Base-by-base conservation (phyloP, 2,797 vertebrate species). In the Thalassophryne amazonica region DNA sequence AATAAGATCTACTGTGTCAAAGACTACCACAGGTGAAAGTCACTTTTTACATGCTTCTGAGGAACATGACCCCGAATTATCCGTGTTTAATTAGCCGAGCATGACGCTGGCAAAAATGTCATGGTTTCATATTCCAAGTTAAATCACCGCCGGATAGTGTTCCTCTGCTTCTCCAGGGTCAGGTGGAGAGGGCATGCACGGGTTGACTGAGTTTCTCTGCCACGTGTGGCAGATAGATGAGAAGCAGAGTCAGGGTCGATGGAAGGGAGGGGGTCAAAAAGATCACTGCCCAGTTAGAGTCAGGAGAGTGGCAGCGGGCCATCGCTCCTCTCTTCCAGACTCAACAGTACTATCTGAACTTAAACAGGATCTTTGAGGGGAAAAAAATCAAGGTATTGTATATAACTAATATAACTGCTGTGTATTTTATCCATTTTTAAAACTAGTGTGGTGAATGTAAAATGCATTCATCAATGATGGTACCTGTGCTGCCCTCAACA, bases 1-100 rank as follows among this genome's bases (percentile, higher is more conserved):
- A 96, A 97, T 76, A 97, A 95, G 89, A 97, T 98, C 81, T 99
- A 99, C 90, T 99, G 96, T 52, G 94, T 99, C 68, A 93, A 92
- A 73, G 96, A 99, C 85, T 99, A 99, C 70, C 96, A 98, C 92
- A 94, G 92, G 96, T 97, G 42, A 73, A 43, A 0, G 8, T 27
- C 35, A 30, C 49, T 39, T 39, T 14, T 28, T 38, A 22, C 8
- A 7, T 16, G 15, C 10, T 16, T 37, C 14, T 35, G 37, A 33
- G 14, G 19, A 42, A 31, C 16, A 7, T 10, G 39, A 29, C 20
- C 20, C 16, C 2, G 28, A 38, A 58, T 57, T 46, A 43, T 58
- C 37, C 39, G 31, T 7, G 40, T 24, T 22, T 7, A 41, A 33
- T 56, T 31, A 29, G 31, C 53, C 49, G 4, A 58, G 39, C 1